Evolutionary conservation across 1,140 invertebrate genomes (phyloP).

Genomic region (Maniola jurtina): DNA sequence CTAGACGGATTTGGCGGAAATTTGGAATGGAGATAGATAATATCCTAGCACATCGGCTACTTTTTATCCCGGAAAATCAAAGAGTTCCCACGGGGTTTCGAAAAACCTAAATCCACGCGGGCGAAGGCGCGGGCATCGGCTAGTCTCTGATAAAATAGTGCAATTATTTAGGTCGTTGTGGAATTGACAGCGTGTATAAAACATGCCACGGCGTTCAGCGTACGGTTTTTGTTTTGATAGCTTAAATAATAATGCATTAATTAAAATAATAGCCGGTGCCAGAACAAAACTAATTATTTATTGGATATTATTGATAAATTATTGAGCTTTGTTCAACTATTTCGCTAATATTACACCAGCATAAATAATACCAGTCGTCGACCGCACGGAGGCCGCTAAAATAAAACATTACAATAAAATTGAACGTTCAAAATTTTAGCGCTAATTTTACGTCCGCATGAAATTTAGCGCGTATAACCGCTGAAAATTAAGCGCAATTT

Average conservation of each 20-base stretch:
- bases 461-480: constrained; percentile 30
- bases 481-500: constrained; percentile 30
- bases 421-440: constrained; percentile 22
- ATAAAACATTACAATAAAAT: constrained; percentile 32
- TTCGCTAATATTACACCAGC: constrained; percentile 25
- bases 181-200: not conserved
- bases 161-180: too few species aligned
- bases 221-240: not conserved
- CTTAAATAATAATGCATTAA: constrained; percentile 2
- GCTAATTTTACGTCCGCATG: constrained; percentile 26
- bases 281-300: constrained; percentile 33
- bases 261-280: constrained; percentile 23
- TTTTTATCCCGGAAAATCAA: too few species aligned
- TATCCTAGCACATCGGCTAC: too few species aligned
- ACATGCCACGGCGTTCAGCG: not conserved
- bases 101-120: too few species aligned
- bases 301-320: constrained; percentile 30
- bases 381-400: constrained; percentile 25
- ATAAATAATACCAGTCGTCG: constrained; percentile 29
- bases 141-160: too few species aligned
- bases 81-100: too few species aligned
- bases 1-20: too few species aligned
- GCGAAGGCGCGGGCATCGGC: too few species aligned
- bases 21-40: too few species aligned
- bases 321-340: constrained; percentile 30